Base-by-base conservation (phyloP, 2,113 vertebrate genomes). In the Coryphaenoides rupestris region DNA sequence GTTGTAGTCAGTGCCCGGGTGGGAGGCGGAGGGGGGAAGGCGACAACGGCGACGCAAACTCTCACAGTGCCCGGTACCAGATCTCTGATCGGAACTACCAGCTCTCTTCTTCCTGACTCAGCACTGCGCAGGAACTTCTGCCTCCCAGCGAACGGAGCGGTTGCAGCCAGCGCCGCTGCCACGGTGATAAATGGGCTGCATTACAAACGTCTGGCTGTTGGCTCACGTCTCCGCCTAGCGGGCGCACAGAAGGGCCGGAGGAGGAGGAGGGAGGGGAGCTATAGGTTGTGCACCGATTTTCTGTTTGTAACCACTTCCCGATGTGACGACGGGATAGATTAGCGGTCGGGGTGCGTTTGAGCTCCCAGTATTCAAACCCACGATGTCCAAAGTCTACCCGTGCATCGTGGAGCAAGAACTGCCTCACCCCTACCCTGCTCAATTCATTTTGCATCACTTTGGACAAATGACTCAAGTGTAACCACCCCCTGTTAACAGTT, bases 161-260 rank as follows among this genome's bases (percentile, higher is more conserved):
- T 33, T 1, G 63, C 23, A 12, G 14, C 68, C 78, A 75, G 6
- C 28, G 28, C 2, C 28, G 28, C 28, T 33, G 28, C 68, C 73
- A 78, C 22, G 14, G 62, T 86, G 83, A 84, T 76, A 67, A 81
- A 86, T 84, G 71, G 54, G 60, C 58, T 64, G 68, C 65, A 84
- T 84, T 78, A 82, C 62, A 69, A 63, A 59, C 54, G 74, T 75
- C 72, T 77, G 72, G 50, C 70, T 63, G 65, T 46, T 60, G 61
- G 61, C 49, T 69, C 69, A 71, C 58, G 45, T 66, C 82, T 77
- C 77, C 60, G 56, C 59, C 73, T 77, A 58, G 69, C 59, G 66
- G 77, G 65, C 58, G 47, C 26, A 67, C 62, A 66, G 70, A 60
- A 50, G 53, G 53, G 26, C 46, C 54, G 53, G 45, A n/a, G 21